Evolutionary conservation across 1,140 invertebrate species (phyloP).

Genomic region (Nixonia krombeini): DNA sequence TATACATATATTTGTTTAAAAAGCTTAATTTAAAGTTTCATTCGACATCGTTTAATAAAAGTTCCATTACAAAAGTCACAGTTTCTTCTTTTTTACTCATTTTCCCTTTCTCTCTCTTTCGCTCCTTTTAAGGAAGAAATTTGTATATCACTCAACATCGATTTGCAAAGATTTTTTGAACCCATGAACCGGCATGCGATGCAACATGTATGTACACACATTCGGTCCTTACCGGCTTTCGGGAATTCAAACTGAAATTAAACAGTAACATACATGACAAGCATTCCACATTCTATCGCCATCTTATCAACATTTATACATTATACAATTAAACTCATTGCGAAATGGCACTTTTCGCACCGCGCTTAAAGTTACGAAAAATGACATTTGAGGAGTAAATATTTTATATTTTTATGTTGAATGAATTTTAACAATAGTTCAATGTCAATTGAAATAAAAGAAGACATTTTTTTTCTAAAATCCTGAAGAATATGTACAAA

Average conservation of each 20-base stretch:
- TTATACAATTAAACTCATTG: conserved; percentile 12
- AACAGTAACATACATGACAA: conserved; percentile 57
- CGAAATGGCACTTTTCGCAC: conserved; percentile 19
- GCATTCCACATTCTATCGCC: conserved; percentile 62
- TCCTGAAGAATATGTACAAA: conserved; percentile 26
- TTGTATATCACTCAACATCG: not conserved
- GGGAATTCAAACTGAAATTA: conserved; percentile 18
- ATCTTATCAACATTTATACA: conserved; percentile 72
- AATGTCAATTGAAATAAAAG: conserved; percentile 31
- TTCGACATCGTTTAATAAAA: too few relatives aligned
- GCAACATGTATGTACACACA: conserved; percentile 54
- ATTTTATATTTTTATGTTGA: conserved; percentile 5
- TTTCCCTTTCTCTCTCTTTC: conserved; percentile 21
- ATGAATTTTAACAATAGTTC: conserved; percentile 11
- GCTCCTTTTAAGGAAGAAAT: not conserved
- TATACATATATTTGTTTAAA: conserved; percentile 32
- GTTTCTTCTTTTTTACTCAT: conserved; percentile 10
- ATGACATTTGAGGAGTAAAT: too few relatives aligned
- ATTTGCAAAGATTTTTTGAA: not conserved
- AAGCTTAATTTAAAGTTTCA: not conserved
- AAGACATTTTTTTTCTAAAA: conserved; percentile 24
- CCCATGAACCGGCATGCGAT: conserved; percentile 3
- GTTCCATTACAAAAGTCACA: not conserved
- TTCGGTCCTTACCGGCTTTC: conserved; percentile 38
- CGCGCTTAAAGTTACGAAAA: too few relatives aligned